Base-by-base conservation (phyloP, 2,797 vertebrate genomes). In the Sebastes taczanowskii region DNA sequence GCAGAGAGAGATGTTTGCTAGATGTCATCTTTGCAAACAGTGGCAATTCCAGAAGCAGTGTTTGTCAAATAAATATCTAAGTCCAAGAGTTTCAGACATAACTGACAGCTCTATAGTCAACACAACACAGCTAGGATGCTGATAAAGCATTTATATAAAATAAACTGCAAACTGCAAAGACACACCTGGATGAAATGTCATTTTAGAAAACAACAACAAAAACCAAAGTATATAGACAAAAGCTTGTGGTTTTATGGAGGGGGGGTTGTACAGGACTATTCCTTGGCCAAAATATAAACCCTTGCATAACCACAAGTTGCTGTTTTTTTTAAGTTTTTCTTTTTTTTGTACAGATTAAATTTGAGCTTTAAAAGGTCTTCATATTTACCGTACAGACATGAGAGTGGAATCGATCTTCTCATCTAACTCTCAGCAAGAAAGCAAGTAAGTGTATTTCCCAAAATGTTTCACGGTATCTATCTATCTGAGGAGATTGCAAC, bases 51-150 rank as follows among this genome's bases (percentile, higher is more conserved):
- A 55, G 25, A 64, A 34, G 34, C n/a, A 11, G 23, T 66, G 71
- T 85, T 79, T 72, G 69, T 61, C 64, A 58, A 77, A 76, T 58
- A 75, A 76, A 88, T 62, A 55, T 23, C 65, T 20, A 49, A 49
- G 18, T 49, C 46, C 18, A 23, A 27, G 52, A 58, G 66, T 69
- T 27, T 64, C 49, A 2, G 62, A 49, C 49, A 32, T 32, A 29
- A 61, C 70, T 46, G 23, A 32, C 29, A 64, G 25, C 34, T 80
- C 30, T 59, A 32, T 56, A 60, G 16, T 30, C 38, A 71, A 8
- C n/a, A 68, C 14, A 38, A 49, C 46, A 25, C 63, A 58, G 23
- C 56, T 18, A 9, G 20, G 42, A 59, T 25, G 32, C 49, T 65
- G 23, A 71, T 71, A 7, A 32, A 59, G 32, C 2, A 74, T 42